Percentiles rank a stretch among this genome's conserved stretches.
These are phyloP conservation scores for Gymnocheta viridis DNA, from an alignment of 2,888 invertebrate species.

Conservation along the genomic window DNA sequence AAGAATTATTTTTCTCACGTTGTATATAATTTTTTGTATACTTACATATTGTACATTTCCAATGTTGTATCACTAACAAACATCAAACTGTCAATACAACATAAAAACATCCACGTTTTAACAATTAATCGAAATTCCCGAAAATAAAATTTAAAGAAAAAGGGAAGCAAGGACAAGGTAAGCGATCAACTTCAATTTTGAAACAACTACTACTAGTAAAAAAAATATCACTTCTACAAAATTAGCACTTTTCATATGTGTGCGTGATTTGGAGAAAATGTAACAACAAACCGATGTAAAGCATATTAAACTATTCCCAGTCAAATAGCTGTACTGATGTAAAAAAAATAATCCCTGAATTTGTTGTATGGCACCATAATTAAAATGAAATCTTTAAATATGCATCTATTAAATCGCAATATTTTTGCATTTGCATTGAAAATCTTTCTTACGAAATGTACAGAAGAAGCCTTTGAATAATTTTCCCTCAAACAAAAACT, in stretches of 20 bases:
- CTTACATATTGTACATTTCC: conserved; percentile 63
- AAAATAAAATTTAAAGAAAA: conserved; percentile 85
- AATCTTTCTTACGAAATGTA: conserved; percentile 6
- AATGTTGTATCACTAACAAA: conserved; percentile 58
- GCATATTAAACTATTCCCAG: background rate
- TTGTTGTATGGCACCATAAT: conserved; percentile 38
- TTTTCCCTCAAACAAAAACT: background rate
- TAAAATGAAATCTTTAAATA: conserved; percentile 13
- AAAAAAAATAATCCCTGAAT: conserved; percentile 6
- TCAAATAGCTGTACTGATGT: background rate
- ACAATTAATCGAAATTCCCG: conserved; percentile 67
- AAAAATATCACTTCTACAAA: conserved; percentile 13
- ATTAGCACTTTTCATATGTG: conserved; percentile 15
- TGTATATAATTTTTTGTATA: conserved; percentile 66
- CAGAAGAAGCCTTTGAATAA: conserved; percentile 4
- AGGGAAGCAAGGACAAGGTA: conserved; percentile 94
- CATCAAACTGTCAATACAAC: conserved; percentile 54
- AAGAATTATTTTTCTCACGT: conserved; percentile 26
- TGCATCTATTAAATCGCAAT: background rate
- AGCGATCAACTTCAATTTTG: conserved; percentile 78
- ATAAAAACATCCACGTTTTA: conserved; percentile 70
- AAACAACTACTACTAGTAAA: background rate
- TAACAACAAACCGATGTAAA: background rate
- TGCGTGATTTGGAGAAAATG: conserved; percentile 1
- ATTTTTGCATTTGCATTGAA: background rate